Evolutionary conservation across 1,140 invertebrate genomes (phyloP), one percentile per base, ranked within the genome.

Genomic region (Chrysoperla carnea): DNA sequence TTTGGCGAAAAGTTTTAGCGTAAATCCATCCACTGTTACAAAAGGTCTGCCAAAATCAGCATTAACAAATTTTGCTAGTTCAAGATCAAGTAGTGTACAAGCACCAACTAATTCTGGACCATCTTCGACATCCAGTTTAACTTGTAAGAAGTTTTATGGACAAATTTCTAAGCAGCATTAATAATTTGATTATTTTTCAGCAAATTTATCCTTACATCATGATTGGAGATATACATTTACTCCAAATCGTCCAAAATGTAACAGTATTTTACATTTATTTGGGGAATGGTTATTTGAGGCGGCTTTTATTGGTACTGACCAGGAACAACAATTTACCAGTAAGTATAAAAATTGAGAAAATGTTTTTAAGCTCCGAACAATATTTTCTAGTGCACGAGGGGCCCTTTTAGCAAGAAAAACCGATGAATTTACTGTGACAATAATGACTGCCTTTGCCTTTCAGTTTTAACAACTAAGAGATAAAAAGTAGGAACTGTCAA

Each of bases 271-370:
- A 27, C 90, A 97, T 66, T 63, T 97, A 42, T 95, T 96, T 66
- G 92, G 92, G 9, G 81, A 90, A 56, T 97, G 93, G 93, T 66
- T 97, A 29, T 96, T 96, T 62, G 91, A 97, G 62, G 90, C 91
- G 23, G 84, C 90, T 15, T 76, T 93, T 52, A 83, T 93, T 46
- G 87, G 86, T 37, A 78, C 74, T 36, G 73, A 78, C 43, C 69
- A 72, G 64, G 59, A 66, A 0, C 66, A 72, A 67, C 17, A 23
- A 23, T 23, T 23, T 23, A 23, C 17, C 5, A 23, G 17, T 23
- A 5, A 23, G 62, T 49, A 62, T 68, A 45, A 68, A 68, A 46
- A 69, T 67, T 69, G 50, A 58, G 54, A 51, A 44, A 49, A 29
- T 23, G 1, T 36, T 6, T 8, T 31, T 7, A n/a, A 40, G 7